Evolutionary conservation across 2,888 invertebrate species (phyloP), one percentile per base, ranked within the genome.

Genomic region (Candidula unifasciata): DNA sequence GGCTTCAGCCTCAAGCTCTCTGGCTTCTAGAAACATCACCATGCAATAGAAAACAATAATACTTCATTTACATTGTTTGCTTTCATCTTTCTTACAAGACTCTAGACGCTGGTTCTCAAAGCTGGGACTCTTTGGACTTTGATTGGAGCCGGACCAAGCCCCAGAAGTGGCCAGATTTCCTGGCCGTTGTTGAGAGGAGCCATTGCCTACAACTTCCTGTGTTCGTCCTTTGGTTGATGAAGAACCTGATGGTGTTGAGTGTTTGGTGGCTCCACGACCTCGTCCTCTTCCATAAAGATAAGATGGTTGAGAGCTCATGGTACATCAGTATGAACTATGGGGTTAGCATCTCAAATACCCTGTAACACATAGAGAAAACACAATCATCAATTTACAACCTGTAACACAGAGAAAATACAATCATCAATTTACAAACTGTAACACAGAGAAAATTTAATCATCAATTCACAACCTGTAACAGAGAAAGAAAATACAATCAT

Each of bases 31-130:
- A 69, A 66, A 79, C 37, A 21, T 18, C 30, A 52, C 44, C 71
- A 80, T 80, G 71, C 80, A 71, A 80, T 69, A 69, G 54, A 80
- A 80, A 71, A 54, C 69, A 80, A 37, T 44, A 66, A 79, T 37
- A 30, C n/a, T 79, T 35, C 66, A 79, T 79, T 80, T 80, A 80
- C 80, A 80, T 80, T 80, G 52, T 35, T 80, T 71, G 16, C 30
- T 74, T 74, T 74, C 44, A 18, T 74, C 74, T 57, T 66, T 54
- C 82, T 82, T 82, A 82, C 82, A 82, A 44, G 82, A 57, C 77
- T 82, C 82, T 33, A 82, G 24, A 18, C 64, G 64, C 37, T 82
- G 74, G 52, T 35, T 82, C 54, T 82, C 82, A 66, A 66, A 13
- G 33, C 68, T 60, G 3, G 82, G 82, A 68, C 82, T 82, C 68